A percentile compares a stretch with the other conserved stretches of the same genome.
phyloP scores from a whole-genome alignment of 2,113 vertebrate genomes.

The Furnarius figulus region DNA sequence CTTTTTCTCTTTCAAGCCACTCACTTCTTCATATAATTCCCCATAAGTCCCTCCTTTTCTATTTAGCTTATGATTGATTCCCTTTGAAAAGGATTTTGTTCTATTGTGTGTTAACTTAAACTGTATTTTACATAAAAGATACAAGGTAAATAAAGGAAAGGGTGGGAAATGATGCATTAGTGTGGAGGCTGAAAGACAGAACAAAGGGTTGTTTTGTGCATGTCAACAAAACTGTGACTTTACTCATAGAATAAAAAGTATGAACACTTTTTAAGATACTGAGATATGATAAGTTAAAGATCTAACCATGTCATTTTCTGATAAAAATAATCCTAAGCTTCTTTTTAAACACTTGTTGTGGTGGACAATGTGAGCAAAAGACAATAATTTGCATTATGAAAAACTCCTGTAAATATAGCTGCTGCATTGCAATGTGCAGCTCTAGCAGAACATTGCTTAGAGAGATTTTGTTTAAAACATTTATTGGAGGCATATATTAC shows the following conservation, averaged over 20 bases:
- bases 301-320: slow-evolving; percentile 38
- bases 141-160: slow-evolving; percentile 41
- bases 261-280: background rate
- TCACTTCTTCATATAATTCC: slow-evolving; percentile 32
- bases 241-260: slow-evolving; percentile 23
- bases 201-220: slow-evolving; percentile 56
- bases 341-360: slow-evolving; percentile 40
- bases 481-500: slow-evolving; percentile 85
- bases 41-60: slow-evolving; percentile 56
- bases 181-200: slow-evolving; percentile 23
- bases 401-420: slow-evolving; percentile 77
- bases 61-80: slow-evolving; percentile 37
- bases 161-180: slow-evolving; percentile 38
- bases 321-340: slow-evolving; percentile 60
- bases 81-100: slow-evolving; percentile 55
- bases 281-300: slow-evolving; percentile 13
- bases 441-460: slow-evolving; percentile 75
- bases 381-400: slow-evolving; percentile 76
- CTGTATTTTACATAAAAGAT: slow-evolving; percentile 51
- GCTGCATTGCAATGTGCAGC: slow-evolving; percentile 55
- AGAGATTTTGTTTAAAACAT: slow-evolving; percentile 82
- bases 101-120: slow-evolving; percentile 54
- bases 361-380: slow-evolving; percentile 51
- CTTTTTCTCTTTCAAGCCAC: background rate
- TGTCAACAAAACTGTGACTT: slow-evolving; percentile 51